phyloP scores from a whole-genome alignment of 2,113 vertebrate genomes.

The Cariama cristata region DNA sequence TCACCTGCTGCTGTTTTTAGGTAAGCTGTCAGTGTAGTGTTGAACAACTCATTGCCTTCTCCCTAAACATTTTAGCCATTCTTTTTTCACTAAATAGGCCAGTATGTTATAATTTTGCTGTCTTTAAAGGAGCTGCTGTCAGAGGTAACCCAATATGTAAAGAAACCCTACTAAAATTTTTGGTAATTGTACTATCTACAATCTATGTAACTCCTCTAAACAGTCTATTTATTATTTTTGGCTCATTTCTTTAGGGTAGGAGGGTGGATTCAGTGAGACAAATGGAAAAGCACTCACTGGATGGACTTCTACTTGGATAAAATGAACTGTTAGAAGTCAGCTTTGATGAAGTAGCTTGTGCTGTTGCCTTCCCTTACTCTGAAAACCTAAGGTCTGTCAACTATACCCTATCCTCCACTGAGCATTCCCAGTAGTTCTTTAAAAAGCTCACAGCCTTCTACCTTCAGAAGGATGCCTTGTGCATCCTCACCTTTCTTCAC shows the following conservation, averaged over 20 bases:
- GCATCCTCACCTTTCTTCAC: neutral
- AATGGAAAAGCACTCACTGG: neutral
- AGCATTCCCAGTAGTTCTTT: neutral
- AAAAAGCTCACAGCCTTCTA: neutral
- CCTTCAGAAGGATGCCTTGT: neutral
- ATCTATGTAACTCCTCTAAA: neutral
- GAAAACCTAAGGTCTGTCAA: neutral
- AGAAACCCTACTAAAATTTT: neutral
- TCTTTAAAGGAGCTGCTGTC: neutral
- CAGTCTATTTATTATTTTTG: neutral
- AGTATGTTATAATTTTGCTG: neutral
- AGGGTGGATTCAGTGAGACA: neutral
- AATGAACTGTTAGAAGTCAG: neutral
- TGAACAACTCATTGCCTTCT: neutral
- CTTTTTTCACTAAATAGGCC: neutral
- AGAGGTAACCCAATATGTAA: neutral
- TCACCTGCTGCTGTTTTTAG: neutral
- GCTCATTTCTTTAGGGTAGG: neutral
- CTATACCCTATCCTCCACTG: neutral
- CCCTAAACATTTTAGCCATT: neutral
- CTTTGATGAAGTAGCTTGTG: neutral
- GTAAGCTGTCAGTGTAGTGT: neutral
- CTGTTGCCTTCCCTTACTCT: neutral
- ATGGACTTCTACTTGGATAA: neutral
- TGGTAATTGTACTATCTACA: neutral